Percentiles rank a stretch among this genome's conserved stretches.
Evolutionary conservation across 2,888 invertebrate species (phyloP).

Genomic region (Neria commutata): DNA sequence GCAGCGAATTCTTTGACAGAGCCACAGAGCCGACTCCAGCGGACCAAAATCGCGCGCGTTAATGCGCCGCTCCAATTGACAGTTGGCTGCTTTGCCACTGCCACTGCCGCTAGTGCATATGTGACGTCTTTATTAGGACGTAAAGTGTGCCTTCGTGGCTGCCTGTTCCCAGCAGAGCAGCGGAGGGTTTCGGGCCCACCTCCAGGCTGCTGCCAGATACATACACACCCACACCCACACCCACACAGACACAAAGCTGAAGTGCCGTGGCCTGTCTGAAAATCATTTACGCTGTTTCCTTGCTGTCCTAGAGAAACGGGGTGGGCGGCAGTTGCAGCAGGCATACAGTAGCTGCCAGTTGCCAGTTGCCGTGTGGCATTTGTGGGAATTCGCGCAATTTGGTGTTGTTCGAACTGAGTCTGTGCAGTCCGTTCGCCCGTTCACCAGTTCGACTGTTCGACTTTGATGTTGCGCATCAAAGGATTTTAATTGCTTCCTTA

Average conservation of each 20-base stretch:
- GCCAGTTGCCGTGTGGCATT: neutral
- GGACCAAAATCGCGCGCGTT: too few species aligned
- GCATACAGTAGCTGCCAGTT: neutral
- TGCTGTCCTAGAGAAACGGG: too few species aligned
- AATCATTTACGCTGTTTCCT: too few species aligned
- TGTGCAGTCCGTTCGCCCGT: too few species aligned
- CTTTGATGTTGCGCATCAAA: neutral
- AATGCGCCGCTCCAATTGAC: neutral
- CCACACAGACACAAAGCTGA: slow-evolving; percentile 25
- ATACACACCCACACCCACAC: slow-evolving; percentile 15
- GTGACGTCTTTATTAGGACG: slow-evolving; percentile 1
- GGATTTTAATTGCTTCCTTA: neutral
- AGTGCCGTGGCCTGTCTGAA: too few species aligned
- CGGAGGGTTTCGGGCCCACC: too few species aligned
- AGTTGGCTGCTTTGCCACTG: neutral
- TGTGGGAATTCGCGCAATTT: neutral
- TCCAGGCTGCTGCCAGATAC: slow-evolving; percentile 26
- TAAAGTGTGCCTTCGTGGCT: neutral
- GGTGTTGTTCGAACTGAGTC: neutral
- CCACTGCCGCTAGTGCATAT: neutral
- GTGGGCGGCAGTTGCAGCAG: neutral
- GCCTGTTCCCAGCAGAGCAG: neutral
- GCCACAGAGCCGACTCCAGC: neutral
- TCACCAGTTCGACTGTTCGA: too few species aligned
- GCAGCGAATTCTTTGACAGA: neutral